Evolutionary conservation across 2,797 vertebrate species (phyloP).

Genomic region (Parambassis ranga): DNA sequence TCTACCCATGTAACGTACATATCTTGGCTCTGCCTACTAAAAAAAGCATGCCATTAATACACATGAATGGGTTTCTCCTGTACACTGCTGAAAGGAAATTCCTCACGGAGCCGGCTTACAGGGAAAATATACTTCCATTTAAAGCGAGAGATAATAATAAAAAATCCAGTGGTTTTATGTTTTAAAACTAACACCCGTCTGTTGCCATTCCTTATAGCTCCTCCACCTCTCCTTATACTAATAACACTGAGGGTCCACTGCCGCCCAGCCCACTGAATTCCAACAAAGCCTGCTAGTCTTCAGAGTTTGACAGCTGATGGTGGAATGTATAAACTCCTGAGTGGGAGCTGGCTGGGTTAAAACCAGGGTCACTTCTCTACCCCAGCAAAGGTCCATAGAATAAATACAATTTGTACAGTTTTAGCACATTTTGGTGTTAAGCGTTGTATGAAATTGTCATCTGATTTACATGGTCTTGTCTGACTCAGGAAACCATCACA

Average conservation of each 20-base stretch:
- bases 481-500: background rate
- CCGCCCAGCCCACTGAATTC: conserved; percentile 28
- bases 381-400: background rate
- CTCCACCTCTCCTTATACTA: conserved; percentile 6
- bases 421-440: background rate
- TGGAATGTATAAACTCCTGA: conserved; percentile 15
- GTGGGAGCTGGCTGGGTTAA: background rate
- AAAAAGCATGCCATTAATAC: conserved; percentile 27
- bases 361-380: background rate
- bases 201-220: conserved; percentile 21
- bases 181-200: conserved; percentile 40
- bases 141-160: conserved; percentile 31
- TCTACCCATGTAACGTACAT: background rate
- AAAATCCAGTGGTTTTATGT: conserved; percentile 37
- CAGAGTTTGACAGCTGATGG: conserved; percentile 20
- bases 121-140: conserved; percentile 54
- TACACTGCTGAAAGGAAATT: conserved; percentile 66
- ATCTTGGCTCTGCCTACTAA: background rate
- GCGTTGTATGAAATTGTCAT: background rate
- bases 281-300: conserved; percentile 37
- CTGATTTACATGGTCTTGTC: background rate
- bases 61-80: conserved; percentile 52
- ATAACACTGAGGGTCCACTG: background rate
- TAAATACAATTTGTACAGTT: background rate
- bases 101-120: conserved; percentile 40